A percentile compares a stretch with the other conserved stretches of the same genome.
Evolutionary conservation across 2,113 vertebrate genomes (phyloP).

Genomic region (Geothlypis trichas): DNA sequence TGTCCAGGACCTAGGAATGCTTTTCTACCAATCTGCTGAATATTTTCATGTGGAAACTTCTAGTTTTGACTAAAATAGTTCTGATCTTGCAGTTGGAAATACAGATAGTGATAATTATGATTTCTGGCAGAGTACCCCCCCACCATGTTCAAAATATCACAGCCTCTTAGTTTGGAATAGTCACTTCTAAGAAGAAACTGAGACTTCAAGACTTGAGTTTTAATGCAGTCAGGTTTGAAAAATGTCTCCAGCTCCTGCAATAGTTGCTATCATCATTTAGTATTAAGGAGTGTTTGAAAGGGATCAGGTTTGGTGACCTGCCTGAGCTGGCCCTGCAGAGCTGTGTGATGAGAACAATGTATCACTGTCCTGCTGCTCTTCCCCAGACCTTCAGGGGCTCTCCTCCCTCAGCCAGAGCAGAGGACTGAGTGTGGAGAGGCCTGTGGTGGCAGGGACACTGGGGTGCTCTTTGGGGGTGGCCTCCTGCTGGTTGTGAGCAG

Average conservation of each 20-base stretch:
- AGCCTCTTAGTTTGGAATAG: neutral
- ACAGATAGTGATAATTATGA: neutral
- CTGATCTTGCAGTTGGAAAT: conserved; percentile 1
- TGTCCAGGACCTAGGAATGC: neutral
- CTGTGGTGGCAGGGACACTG: neutral
- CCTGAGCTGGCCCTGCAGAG: neutral
- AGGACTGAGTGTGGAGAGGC: neutral
- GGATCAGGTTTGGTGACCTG: neutral
- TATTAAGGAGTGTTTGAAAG: neutral
- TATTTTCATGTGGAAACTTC: neutral
- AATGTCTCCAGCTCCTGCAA: neutral
- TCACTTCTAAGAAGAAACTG: neutral
- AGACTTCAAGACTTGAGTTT: neutral
- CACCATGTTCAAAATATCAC: neutral
- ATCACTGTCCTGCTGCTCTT: neutral
- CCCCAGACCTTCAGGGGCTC: neutral
- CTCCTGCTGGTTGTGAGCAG: neutral
- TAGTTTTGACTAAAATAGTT: conserved; percentile 16
- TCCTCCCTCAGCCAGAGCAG: neutral
- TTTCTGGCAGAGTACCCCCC: neutral
- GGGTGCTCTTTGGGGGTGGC: neutral
- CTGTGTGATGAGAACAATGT: neutral
- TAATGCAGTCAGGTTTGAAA: neutral
- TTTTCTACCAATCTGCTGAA: neutral
- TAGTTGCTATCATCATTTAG: neutral